Evolutionary conservation across 2,113 vertebrate genomes (phyloP), one percentile per base, ranked within the genome.

Genomic region (Aix galericulata): DNA sequence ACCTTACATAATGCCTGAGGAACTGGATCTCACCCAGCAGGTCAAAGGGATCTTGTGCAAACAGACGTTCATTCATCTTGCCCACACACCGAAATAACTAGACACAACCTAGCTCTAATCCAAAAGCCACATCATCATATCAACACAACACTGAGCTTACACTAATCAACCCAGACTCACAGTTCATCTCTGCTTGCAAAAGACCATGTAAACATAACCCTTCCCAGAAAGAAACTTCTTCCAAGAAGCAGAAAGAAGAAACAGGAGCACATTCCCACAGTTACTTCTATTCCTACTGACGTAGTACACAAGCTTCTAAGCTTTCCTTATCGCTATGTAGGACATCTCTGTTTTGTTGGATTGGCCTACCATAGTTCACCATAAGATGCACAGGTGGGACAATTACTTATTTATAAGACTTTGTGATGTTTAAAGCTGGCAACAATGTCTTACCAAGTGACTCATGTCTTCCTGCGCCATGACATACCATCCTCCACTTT

Each of bases 151-250:
- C 27, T 29, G 60, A 63, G n/a, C 27, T 93, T 86, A 46, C 78
- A 88, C 15, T 52, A 67, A 48, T 60, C 74, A 58, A 22, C 32
- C 6, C 80, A 76, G 62, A 68, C 32, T 82, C 77, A 73, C 48
- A 79, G 38, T 40, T 72, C 69, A 82, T 71, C 64, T 91, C 86
- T 89, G 81, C 82, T 75, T 87, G 62, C 38, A 82, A 86, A 95
- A 72, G 48, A 73, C 11, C 32, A 3, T 27, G 44, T 63, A 84
- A 92, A 87, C 17, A 25, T n/a, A 85, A 79, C 23, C 53, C 76
- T 40, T 79, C 32, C 23, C 73, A 84, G 69, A 86, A 66, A 78
- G 22, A 52, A 52, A 13, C 50, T 52, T 52, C 50, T 34, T 92
- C 32, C 10, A 6, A 59, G 69, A 42, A 75, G 29, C 11, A 60